phyloP scores from a whole-genome alignment of 2,888 invertebrate genomes.

The Trissonchulus sp. region DNA sequence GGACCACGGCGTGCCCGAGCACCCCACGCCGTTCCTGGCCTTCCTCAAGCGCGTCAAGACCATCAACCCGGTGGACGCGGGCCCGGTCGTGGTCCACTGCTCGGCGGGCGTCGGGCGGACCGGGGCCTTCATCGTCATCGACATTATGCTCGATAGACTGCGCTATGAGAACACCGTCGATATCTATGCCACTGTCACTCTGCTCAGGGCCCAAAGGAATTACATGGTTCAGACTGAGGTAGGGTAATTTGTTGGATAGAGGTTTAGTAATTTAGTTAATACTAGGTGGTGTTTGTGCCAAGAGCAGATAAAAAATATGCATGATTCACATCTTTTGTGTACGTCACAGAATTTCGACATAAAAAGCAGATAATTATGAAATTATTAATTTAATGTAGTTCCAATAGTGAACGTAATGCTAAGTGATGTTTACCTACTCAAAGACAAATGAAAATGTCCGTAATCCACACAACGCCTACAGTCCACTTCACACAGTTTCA shows the following conservation, averaged over 20 bases:
- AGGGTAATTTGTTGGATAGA: too few species aligned
- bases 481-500: too few species aligned
- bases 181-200: conserved; percentile 97
- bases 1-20: conserved; percentile 96
- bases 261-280: too few species aligned
- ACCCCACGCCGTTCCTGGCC: conserved; percentile 94
- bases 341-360: too few species aligned
- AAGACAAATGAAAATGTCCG: too few species aligned
- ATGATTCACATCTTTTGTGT: too few species aligned
- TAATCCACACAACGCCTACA: too few species aligned
- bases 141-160: conserved; percentile 95
- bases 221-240: conserved; percentile 83
- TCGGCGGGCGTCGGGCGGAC: conserved; percentile 80
- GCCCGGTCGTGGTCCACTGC: conserved; percentile 90
- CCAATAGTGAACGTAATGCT: too few species aligned
- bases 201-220: conserved; percentile 90
- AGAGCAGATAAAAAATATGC: too few species aligned
- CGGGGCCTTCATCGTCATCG: conserved; percentile 96
- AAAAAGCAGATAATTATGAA: too few species aligned
- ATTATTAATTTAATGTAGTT: neutral
- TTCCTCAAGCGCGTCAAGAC: conserved; percentile 87
- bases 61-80: conserved; percentile 81
- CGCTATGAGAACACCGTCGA: conserved; percentile 95
- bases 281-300: too few species aligned
- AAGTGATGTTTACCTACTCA: too few species aligned